A percentile compares a stretch with the other conserved stretches of the same genome.
Conservation (phyloP, 2,888 invertebrate species). For the Acanthosepion pharaonis region DNA sequence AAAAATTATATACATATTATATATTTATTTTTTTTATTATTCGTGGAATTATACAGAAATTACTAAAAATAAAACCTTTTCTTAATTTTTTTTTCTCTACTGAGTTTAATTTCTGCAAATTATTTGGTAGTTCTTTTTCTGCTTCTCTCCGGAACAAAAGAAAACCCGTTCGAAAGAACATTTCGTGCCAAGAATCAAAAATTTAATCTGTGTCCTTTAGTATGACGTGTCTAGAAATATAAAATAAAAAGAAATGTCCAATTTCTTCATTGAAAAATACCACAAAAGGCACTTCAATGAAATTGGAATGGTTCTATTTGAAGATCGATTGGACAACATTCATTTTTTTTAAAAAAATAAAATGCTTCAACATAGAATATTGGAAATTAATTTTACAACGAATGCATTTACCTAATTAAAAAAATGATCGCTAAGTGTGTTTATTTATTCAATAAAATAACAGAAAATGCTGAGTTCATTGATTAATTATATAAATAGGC, state of each 20-base stretch:
- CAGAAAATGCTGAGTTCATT: neutral
- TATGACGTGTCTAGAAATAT: neutral
- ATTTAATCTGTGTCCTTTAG: neutral
- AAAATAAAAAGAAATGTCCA: neutral
- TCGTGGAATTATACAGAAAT: neutral
- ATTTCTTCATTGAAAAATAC: neutral
- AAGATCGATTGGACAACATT: neutral
- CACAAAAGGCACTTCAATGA: neutral
- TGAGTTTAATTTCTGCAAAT: too few species aligned
- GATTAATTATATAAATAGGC: neutral
- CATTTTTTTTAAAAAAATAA: too few species aligned
- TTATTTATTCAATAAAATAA: neutral
- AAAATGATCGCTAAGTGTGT: neutral
- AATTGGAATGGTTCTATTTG: neutral
- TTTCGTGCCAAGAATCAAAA: neutral
- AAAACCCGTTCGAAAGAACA: neutral
- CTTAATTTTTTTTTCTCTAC: too few species aligned
- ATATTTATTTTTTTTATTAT: too few species aligned
- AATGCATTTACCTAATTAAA: neutral
- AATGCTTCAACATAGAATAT: neutral
- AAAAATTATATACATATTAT: too few species aligned
- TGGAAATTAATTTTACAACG: neutral
- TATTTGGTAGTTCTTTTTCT: neutral
- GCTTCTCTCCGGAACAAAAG: neutral
- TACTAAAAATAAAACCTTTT: neutral